These are phyloP conservation scores for Mimachlamys varia DNA, from an alignment of 2,888 invertebrate genomes.

Conservation along the genomic window DNA sequence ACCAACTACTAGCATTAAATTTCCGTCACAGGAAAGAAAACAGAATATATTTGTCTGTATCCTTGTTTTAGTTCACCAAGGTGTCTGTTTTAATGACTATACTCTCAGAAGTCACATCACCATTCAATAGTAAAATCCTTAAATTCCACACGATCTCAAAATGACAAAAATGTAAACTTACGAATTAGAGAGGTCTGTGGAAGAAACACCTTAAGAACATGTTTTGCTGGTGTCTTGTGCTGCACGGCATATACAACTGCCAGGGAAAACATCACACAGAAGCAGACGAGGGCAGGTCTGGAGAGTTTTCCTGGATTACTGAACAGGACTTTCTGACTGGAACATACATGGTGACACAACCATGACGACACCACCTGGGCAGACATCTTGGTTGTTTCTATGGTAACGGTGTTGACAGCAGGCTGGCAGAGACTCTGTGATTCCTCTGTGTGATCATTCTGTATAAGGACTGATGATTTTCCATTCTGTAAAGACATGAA, in stretches of 20 bases:
- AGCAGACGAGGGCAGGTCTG: neutral
- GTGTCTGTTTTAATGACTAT: too few species aligned
- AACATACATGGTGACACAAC: slow-evolving; percentile 7
- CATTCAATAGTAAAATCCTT: too few species aligned
- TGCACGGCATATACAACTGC: neutral
- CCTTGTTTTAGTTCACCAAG: too few species aligned
- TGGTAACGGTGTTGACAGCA: neutral
- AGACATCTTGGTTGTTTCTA: slow-evolving; percentile 31
- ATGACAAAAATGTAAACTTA: neutral
- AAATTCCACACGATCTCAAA: too few species aligned
- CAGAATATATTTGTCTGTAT: too few species aligned
- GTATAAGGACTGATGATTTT: neutral
- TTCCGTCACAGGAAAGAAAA: too few species aligned
- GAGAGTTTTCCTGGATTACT: neutral
- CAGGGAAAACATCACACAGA: slow-evolving; percentile 7
- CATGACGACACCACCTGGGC: neutral
- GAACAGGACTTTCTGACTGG: neutral
- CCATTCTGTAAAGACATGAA: neutral
- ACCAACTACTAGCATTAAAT: too few species aligned
- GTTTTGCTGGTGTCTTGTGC: neutral
- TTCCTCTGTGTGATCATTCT: neutral
- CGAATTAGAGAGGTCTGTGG: slow-evolving; percentile 27
- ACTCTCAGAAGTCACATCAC: too few species aligned
- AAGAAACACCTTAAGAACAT: neutral
- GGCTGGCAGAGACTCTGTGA: neutral